Evolutionary conservation across 2,113 vertebrate species (phyloP), one percentile per base, ranked within the genome.

Genomic region (Nycticryphes semicollaris): DNA sequence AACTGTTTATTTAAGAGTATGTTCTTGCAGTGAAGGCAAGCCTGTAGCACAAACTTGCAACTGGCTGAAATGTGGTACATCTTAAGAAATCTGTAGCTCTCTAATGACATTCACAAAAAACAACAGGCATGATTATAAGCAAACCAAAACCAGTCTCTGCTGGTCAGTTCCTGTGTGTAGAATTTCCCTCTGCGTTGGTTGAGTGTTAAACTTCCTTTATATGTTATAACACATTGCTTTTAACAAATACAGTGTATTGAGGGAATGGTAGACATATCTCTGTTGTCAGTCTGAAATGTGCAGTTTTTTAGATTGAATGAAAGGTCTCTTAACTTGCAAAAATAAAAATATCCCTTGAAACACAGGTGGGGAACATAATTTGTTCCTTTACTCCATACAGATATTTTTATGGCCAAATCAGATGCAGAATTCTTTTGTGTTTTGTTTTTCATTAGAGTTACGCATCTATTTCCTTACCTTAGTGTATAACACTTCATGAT

Each of bases 131-230:
- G 33, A 25, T 39, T 62, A 19, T 62, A 35, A 80, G 28, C 35
- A 76, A 85, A 76, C 20, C 17, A 87, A 81, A 60, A 9, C 25
- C 50, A 53, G 30, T 16, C 43, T 68, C 43, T 89, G 39, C 35
- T 1, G 0, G 0, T 17, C n/a, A 12, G 7, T 62, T 85, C 1
- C 1, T 50, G 0, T 3, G 3, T 43, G 47, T 48, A 45, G 66
- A 22, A 51, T 74, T 84, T 62, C 50, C 74, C 53, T 66, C 37
- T 77, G 59, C 7, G 0, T 13, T 83, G 47, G 9, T 50, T 14
- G 3, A 30, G 14, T 74, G 31, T 50, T 74, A 24, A 54, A 37
- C 51, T 72, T 75, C 43, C 48, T 53, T 64, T 64, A 21, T 56
- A 5, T 8, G 56, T 7, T 27, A 27, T 5, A 21, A 43, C 14